A percentile compares a stretch with the other conserved stretches of the same genome.
phyloP scores from a whole-genome alignment of 1,140 invertebrate species.

The Pseudomyrmex dendroicus region DNA sequence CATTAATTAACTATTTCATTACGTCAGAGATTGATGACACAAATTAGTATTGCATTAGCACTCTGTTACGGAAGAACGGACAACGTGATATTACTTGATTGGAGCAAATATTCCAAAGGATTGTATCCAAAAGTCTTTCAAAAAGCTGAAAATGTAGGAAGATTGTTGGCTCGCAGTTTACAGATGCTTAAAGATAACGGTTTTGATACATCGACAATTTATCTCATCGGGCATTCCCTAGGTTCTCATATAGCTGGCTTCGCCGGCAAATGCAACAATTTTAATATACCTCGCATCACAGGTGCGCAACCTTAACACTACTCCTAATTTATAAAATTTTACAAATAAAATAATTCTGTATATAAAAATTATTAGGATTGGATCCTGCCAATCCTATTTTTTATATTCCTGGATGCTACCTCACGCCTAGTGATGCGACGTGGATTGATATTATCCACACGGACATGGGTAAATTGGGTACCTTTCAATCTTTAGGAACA shows the following conservation, averaged over 20 bases:
- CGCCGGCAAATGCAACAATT: slow-evolving; percentile 85
- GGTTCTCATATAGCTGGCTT: slow-evolving; percentile 91
- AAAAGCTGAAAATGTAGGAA: slow-evolving; percentile 13
- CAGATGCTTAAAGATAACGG: slow-evolving; percentile 73
- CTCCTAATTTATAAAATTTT: not conserved
- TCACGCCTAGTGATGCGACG: slow-evolving; percentile 84
- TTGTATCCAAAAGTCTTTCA: not conserved
- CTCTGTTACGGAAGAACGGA: slow-evolving; percentile 31
- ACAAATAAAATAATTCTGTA: no score
- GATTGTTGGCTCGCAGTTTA: slow-evolving; percentile 52
- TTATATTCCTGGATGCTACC: slow-evolving; percentile 84
- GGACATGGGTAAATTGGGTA: slow-evolving; percentile 84
- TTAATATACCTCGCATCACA: slow-evolving; percentile 78
- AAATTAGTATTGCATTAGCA: not conserved
- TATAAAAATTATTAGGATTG: slow-evolving; percentile 76
- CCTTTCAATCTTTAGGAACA: slow-evolving; percentile 82
- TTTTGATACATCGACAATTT: slow-evolving; percentile 84
- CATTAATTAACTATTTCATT: not conserved
- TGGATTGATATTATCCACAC: slow-evolving; percentile 88
- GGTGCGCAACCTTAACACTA: slow-evolving; percentile 63
- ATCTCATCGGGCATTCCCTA: slow-evolving; percentile 91
- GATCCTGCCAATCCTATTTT: slow-evolving; percentile 85
- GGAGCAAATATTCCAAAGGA: slow-evolving; percentile 38
- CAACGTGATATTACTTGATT: slow-evolving; percentile 42
- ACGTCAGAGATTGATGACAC: not conserved